Percentiles rank a stretch among this genome's conserved stretches.
phyloP scores from a whole-genome alignment of 2,797 vertebrate genomes.

The Chiroxiphia lanceolata region DNA sequence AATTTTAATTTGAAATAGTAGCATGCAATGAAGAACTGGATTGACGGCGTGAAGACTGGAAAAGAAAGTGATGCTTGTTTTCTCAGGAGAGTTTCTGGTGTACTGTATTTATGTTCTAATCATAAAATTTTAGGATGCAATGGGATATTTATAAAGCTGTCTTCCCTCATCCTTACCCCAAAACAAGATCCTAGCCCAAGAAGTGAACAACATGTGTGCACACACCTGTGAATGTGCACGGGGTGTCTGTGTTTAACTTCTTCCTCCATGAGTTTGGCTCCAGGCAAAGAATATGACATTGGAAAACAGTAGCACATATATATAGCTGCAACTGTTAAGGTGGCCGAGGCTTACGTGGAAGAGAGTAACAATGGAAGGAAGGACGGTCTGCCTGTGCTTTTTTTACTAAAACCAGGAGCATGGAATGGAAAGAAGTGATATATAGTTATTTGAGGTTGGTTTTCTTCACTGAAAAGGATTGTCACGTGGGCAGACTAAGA shows the following conservation, averaged over 20 bases:
- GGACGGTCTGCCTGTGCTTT: not conserved
- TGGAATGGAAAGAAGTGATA: not conserved
- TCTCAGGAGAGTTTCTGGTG: not conserved
- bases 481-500: not conserved
- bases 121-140: not conserved
- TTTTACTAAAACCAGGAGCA: not conserved
- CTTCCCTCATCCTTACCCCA: not conserved
- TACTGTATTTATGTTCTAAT: not conserved
- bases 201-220: not conserved
- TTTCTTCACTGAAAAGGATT: not conserved
- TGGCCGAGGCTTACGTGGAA: not conserved
- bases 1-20: not conserved
- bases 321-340: not conserved
- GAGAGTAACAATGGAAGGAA: not conserved
- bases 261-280: fast-evolving
- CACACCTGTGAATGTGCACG: fast-evolving
- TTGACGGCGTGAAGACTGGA: not conserved
- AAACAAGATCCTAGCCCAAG: not conserved
- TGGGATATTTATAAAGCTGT: not conserved
- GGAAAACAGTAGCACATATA: not conserved
- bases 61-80: not conserved
- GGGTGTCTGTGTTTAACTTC: not conserved
- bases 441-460: not conserved
- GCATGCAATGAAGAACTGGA: not conserved
- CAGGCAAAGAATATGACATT: not conserved